A percentile compares a stretch with the other conserved stretches of the same genome.
Evolutionary conservation across 1,140 invertebrate genomes (phyloP).

Genomic region (Lordiphosa collinella): DNA sequence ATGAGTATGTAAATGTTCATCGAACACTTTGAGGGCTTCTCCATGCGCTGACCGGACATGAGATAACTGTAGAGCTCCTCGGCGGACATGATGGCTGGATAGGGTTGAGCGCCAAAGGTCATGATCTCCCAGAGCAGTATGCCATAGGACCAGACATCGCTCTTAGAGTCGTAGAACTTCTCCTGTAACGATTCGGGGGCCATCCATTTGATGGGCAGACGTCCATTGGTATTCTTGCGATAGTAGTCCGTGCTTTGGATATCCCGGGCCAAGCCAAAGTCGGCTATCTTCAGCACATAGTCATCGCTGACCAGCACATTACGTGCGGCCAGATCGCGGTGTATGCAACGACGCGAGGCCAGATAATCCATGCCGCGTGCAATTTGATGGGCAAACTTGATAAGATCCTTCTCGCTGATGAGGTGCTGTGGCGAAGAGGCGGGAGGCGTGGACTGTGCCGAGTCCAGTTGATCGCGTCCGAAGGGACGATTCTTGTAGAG

Average conservation of each 20-base stretch:
- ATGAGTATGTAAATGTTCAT: slow-evolving; percentile 96
- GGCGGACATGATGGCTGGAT: slow-evolving; percentile 88
- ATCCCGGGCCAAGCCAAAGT: slow-evolving; percentile 98
- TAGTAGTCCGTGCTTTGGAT: slow-evolving; percentile 97
- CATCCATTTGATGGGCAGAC: slow-evolving; percentile 99
- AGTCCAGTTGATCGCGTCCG: slow-evolving; percentile 80
- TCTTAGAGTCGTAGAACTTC: slow-evolving; percentile 96
- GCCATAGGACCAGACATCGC: slow-evolving; percentile 98
- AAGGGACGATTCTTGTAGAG: slow-evolving; percentile 89
- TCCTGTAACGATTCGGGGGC: slow-evolving; percentile 97
- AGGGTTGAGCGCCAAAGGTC: slow-evolving; percentile 94
- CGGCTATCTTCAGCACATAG: slow-evolving; percentile 96
- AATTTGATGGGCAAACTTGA: slow-evolving; percentile 98
- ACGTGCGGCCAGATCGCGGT: slow-evolving; percentile 97
- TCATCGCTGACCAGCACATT: slow-evolving; percentile 97
- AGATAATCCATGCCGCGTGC: slow-evolving; percentile 98
- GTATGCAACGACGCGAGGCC: slow-evolving; percentile 95
- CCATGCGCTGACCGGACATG: slow-evolving; percentile 94
- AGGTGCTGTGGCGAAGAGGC: slow-evolving; percentile 83
- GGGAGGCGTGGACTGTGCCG: slow-evolving; percentile 30
- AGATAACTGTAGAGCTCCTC: slow-evolving; percentile 92
- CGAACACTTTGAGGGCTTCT: slow-evolving; percentile 95
- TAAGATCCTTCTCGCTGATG: slow-evolving; percentile 94
- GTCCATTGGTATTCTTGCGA: slow-evolving; percentile 96
- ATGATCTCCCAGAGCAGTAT: slow-evolving; percentile 97